Percentiles rank a stretch among this genome's conserved stretches.
Evolutionary conservation across 2,113 vertebrate genomes (phyloP).

Genomic region (Indri indri): DNA sequence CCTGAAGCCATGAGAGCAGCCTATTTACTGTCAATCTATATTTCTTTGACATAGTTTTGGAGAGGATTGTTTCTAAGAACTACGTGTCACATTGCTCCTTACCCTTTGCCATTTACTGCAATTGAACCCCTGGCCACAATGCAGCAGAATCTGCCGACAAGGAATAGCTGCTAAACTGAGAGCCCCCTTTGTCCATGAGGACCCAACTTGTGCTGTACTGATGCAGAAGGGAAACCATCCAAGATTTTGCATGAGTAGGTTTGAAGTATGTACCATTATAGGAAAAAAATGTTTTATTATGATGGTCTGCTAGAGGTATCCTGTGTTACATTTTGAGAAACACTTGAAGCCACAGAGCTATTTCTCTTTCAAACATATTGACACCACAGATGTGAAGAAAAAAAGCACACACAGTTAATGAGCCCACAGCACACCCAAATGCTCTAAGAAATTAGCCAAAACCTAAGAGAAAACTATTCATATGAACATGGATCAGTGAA

Average conservation of each 20-base stretch:
- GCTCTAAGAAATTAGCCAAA: constrained; percentile 35
- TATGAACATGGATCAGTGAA: neutral
- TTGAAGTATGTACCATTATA: constrained; percentile 2
- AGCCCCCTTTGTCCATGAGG: constrained; percentile 54
- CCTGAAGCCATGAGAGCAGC: neutral
- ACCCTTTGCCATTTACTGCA: constrained; percentile 72
- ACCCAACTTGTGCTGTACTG: neutral
- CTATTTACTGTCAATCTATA: constrained; percentile 25
- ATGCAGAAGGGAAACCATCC: constrained; percentile 60
- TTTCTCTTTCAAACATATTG: constrained; percentile 76
- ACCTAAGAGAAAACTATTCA: constrained; percentile 20
- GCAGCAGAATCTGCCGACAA: constrained; percentile 58
- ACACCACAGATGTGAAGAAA: constrained; percentile 66
- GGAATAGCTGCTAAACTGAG: constrained; percentile 47
- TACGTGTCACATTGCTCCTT: neutral
- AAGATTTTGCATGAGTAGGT: constrained; percentile 58
- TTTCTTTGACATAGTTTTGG: constrained; percentile 8
- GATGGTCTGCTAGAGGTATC: constrained; percentile 43
- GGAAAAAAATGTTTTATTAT: constrained; percentile 51
- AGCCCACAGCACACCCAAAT: constrained; percentile 43
- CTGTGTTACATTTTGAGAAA: constrained; percentile 55
- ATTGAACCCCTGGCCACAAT: neutral
- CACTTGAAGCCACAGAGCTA: constrained; percentile 81
- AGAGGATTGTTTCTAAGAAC: constrained; percentile 48
- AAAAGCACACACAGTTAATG: constrained; percentile 61